Conservation (phyloP, 2,888 invertebrate species). For the Acronicta alni region DNA sequence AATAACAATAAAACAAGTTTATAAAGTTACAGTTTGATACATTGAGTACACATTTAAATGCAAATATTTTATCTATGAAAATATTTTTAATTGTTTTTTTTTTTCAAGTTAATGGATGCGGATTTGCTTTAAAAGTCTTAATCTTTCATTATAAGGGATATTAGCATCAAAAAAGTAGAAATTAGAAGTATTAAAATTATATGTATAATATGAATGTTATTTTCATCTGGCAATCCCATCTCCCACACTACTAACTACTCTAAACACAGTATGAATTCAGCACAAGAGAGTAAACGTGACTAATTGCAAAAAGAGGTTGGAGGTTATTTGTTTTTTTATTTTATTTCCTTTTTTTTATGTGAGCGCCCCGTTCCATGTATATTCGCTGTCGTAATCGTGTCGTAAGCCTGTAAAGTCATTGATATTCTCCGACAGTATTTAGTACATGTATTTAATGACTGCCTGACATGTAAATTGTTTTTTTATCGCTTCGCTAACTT, state of each 20-base stretch:
- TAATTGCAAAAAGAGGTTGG: conserved; percentile 53
- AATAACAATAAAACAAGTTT: too few relatives aligned
- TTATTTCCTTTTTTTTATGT: conserved; percentile 42
- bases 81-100: too few relatives aligned
- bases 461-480: conserved; percentile 58
- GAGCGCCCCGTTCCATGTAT: conserved; percentile 50
- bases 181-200: too few relatives aligned
- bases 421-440: conserved; percentile 60
- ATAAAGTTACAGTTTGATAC: too few relatives aligned
- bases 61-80: too few relatives aligned
- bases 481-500: conserved; percentile 72
- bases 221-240: conserved; percentile 27
- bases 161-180: too few relatives aligned
- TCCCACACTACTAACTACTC: conserved; percentile 51
- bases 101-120: too few relatives aligned
- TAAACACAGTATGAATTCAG: conserved; percentile 54
- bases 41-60: too few relatives aligned
- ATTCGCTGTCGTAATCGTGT: conserved; percentile 60
- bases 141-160: too few relatives aligned
- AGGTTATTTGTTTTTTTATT: conserved; percentile 47
- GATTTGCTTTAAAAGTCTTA: too few relatives aligned
- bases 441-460: conserved; percentile 58
- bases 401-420: conserved; percentile 54
- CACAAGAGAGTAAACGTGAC: conserved; percentile 57
- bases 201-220: too few relatives aligned